These are phyloP conservation scores for Harmothoe impar DNA, from an alignment of 2,888 invertebrate genomes.

Conservation along the genomic window DNA sequence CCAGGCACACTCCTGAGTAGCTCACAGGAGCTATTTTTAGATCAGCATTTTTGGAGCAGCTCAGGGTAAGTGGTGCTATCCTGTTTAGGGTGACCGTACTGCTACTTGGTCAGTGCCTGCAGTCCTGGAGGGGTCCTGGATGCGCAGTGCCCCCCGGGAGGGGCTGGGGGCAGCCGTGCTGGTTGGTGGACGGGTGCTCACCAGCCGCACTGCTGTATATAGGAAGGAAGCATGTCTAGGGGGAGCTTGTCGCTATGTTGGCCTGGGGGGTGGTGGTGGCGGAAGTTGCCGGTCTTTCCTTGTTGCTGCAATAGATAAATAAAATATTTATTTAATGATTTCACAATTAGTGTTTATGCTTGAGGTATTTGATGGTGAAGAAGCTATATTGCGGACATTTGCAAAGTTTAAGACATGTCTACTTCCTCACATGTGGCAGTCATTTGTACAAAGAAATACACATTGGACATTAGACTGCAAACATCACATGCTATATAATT, in stretches of 20 bases:
- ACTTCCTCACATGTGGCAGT: no score
- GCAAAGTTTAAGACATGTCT: no score
- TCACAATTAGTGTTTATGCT: not conserved
- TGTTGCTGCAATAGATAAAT: not conserved
- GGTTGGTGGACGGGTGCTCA: not conserved
- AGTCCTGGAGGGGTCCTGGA: not conserved
- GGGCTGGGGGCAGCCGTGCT: not conserved
- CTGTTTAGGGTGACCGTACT: no score
- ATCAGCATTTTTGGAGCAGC: not conserved
- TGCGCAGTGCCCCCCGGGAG: not conserved
- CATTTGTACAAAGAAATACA: no score
- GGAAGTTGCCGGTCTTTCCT: not conserved
- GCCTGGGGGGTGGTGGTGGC: conserved; percentile 25
- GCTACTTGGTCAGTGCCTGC: no score
- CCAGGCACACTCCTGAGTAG: no score
- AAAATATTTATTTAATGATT: not conserved
- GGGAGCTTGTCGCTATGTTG: not conserved
- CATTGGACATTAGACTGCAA: no score
- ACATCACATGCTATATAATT: no score
- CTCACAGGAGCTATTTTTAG: not conserved
- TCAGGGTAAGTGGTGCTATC: no score
- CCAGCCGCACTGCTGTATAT: not conserved
- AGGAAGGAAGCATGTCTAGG: conserved; percentile 16
- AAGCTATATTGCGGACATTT: no score
- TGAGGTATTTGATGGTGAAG: no score